A percentile compares a stretch with the other conserved stretches of the same genome.
Evolutionary conservation across 2,888 invertebrate species (phyloP).

Genomic region (Eremobia ochroleuca): DNA sequence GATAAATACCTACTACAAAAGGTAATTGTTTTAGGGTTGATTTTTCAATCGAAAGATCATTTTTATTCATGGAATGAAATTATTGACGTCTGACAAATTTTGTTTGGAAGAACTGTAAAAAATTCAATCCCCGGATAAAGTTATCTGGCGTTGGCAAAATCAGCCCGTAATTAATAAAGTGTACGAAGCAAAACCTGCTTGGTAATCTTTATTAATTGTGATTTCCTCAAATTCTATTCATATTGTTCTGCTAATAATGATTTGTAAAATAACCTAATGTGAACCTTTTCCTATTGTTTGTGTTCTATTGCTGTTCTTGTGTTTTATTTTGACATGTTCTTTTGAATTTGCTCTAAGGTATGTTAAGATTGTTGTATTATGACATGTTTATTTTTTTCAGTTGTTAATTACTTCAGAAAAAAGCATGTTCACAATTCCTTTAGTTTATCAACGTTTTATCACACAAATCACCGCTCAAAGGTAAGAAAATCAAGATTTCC

Average conservation of each 20-base stretch:
- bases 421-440: background rate
- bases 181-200: too few relatives aligned
- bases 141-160: too few relatives aligned
- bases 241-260: background rate
- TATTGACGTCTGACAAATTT: too few relatives aligned
- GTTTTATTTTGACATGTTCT: background rate
- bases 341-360: background rate
- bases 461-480: slow-evolving; percentile 38
- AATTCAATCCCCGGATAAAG: too few relatives aligned
- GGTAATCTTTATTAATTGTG: too few relatives aligned
- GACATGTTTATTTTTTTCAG: background rate
- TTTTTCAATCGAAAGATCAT: too few relatives aligned
- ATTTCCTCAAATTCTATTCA: too few relatives aligned
- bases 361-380: background rate
- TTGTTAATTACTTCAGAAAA: background rate
- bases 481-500: slow-evolving; percentile 22
- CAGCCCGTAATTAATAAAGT: background rate
- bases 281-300: background rate
- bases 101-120: too few relatives aligned
- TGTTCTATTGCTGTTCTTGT: background rate
- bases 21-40: background rate
- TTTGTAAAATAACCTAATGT: background rate
- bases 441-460: slow-evolving; percentile 14
- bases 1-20: too few relatives aligned
- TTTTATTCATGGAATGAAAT: too few relatives aligned